phyloP scores from a whole-genome alignment of 2,797 vertebrate species.

The Phoeniculus purpureus region DNA sequence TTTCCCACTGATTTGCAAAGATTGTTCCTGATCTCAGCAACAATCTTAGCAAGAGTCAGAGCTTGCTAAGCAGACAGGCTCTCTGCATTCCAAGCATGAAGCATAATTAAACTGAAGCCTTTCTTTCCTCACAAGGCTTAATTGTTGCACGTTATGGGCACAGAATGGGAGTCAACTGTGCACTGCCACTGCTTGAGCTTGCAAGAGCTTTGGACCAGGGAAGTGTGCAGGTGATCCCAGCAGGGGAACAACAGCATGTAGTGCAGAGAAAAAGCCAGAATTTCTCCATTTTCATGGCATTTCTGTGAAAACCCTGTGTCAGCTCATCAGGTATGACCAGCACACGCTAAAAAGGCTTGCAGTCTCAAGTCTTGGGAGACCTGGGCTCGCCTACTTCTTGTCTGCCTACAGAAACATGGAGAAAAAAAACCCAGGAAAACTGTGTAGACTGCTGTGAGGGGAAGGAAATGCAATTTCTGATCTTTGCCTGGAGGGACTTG shows the following conservation, averaged over 20 bases:
- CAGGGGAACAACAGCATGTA: background rate
- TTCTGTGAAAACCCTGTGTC: background rate
- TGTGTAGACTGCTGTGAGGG: accelerated
- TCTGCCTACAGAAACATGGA: background rate
- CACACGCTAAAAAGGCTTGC: background rate
- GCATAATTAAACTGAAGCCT: background rate
- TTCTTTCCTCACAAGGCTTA: background rate
- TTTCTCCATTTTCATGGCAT: background rate
- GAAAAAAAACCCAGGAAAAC: accelerated
- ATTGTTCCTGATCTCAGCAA: no score
- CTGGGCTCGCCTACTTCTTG: background rate
- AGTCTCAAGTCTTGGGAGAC: background rate
- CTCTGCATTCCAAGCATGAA: background rate
- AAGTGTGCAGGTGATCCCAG: background rate
- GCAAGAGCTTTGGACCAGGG: background rate
- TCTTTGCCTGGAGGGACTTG: background rate
- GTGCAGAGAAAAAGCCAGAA: background rate
- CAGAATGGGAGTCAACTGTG: background rate
- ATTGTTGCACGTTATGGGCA: background rate
- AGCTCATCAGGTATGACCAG: background rate
- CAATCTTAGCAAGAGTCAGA: no score
- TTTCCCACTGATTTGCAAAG: background rate
- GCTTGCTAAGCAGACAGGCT: background rate
- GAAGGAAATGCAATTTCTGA: background rate
- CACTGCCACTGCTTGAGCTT: background rate